phyloP scores from a whole-genome alignment of 1,140 invertebrate species.

The Trichomalopsis sarcophagae region DNA sequence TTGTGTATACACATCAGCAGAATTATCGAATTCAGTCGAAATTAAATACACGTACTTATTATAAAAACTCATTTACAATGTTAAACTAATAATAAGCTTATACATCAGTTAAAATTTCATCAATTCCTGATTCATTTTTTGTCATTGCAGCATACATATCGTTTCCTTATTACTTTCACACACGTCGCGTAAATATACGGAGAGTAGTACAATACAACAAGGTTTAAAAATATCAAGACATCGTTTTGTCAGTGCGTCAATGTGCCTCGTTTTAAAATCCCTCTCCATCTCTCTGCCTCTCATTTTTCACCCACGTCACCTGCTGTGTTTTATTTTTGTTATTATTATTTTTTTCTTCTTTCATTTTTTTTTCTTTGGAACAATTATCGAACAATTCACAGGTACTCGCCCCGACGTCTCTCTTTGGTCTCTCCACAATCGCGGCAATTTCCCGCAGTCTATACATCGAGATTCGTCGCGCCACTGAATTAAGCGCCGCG shows the following conservation, averaged over 20 bases:
- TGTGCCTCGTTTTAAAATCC: not conserved
- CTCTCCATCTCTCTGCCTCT: not conserved
- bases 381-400: constrained; percentile 52
- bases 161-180: not conserved
- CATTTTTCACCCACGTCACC: constrained; percentile 19
- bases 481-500: not conserved
- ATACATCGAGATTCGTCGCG: not conserved
- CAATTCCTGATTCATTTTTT: constrained; percentile 40
- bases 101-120: constrained; percentile 2
- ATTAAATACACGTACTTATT: not conserved
- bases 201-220: not conserved
- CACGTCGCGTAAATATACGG: not conserved
- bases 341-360: not conserved
- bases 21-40: not conserved
- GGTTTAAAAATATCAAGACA: constrained; percentile 3
- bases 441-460: constrained; percentile 7
- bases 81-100: too few relatives aligned
- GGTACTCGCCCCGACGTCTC: constrained; percentile 27
- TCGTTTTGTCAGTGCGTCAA: constrained; percentile 1
- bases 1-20: not conserved
- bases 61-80: not conserved
- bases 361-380: constrained; percentile 23
- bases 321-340: not conserved
- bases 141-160: constrained; percentile 32
- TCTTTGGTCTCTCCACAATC: constrained; percentile 28